Evolutionary conservation across 2,888 invertebrate species (phyloP).

Genomic region (Agonopterix subpropinquella): DNA sequence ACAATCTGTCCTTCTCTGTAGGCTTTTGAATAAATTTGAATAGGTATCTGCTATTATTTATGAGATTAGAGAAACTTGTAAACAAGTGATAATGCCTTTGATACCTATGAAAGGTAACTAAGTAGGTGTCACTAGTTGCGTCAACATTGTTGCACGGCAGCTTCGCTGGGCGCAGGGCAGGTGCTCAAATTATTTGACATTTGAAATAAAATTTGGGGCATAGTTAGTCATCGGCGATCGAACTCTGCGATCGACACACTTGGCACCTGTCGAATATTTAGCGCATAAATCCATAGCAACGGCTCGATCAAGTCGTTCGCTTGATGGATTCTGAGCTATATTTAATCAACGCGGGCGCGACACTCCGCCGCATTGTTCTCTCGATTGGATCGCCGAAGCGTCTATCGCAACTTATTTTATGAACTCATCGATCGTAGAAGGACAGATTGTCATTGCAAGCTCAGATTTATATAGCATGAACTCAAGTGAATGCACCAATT

Average conservation of each 20-base stretch:
- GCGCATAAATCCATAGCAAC: constrained; percentile 74
- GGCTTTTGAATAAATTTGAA: no score
- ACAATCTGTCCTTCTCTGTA: no score
- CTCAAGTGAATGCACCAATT: no score
- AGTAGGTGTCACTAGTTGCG: not conserved
- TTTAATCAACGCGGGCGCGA: constrained; percentile 65
- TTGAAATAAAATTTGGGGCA: constrained; percentile 73
- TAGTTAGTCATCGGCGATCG: constrained; percentile 73
- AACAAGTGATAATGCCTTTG: no score
- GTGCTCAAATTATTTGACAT: constrained; percentile 74
- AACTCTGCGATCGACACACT: constrained; percentile 73
- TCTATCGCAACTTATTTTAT: constrained; percentile 53
- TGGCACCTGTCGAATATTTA: constrained; percentile 76
- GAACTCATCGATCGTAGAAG: constrained; percentile 10
- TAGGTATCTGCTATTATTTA: no score
- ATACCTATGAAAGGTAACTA: not conserved
- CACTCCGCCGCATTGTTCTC: constrained; percentile 66
- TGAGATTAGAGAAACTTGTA: no score
- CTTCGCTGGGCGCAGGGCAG: constrained; percentile 35
- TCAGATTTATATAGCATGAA: no score
- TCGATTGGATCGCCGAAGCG: constrained; percentile 53
- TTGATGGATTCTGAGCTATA: constrained; percentile 73
- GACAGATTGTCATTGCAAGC: no score
- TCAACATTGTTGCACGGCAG: not conserved
- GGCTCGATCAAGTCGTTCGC: constrained; percentile 57